Evolutionary conservation across 92 coral and sea anemone genomes (phyloP).

Genomic region (Palythoa grandis): DNA sequence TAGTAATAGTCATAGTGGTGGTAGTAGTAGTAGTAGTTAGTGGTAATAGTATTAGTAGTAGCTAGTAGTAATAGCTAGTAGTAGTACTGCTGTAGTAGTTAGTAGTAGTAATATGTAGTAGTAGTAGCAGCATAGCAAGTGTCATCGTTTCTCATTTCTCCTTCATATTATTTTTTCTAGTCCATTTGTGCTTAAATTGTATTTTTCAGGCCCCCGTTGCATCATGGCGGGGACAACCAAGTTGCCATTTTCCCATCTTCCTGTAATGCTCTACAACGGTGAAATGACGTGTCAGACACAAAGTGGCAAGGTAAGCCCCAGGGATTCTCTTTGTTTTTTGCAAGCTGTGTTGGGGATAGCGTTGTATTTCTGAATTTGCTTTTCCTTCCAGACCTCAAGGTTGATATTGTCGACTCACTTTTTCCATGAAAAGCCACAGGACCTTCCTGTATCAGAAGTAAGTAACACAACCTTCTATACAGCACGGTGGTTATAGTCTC

Average conservation of each 20-base stretch:
- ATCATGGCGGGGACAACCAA: constrained; percentile 94
- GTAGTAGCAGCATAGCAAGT: neutral
- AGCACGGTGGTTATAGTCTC: no score
- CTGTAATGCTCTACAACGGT: constrained; percentile 91
- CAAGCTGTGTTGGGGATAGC: neutral
- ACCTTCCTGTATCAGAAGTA: constrained; percentile 87
- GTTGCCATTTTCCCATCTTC: constrained; percentile 93
- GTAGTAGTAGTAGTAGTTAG: no score
- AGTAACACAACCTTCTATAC: constrained; percentile 16
- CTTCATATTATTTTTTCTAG: neutral
- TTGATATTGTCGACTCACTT: constrained; percentile 82
- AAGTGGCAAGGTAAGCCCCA: constrained; percentile 87
- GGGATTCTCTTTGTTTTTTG: neutral
- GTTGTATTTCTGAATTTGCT: neutral
- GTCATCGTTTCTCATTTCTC: neutral
- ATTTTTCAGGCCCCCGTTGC: constrained; percentile 82
- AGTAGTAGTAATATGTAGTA: no score
- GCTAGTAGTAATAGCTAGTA: no score
- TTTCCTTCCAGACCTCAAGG: constrained; percentile 75
- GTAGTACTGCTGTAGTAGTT: no score
- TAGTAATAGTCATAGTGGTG: no score
- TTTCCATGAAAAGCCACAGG: constrained; percentile 96
- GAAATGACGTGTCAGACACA: constrained; percentile 97
- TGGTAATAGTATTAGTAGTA: no score
- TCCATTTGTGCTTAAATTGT: neutral